Evolutionary conservation across 2,797 vertebrate species (phyloP), one percentile per base, ranked within the genome.

Genomic region (Darevskia nairensis): DNA sequence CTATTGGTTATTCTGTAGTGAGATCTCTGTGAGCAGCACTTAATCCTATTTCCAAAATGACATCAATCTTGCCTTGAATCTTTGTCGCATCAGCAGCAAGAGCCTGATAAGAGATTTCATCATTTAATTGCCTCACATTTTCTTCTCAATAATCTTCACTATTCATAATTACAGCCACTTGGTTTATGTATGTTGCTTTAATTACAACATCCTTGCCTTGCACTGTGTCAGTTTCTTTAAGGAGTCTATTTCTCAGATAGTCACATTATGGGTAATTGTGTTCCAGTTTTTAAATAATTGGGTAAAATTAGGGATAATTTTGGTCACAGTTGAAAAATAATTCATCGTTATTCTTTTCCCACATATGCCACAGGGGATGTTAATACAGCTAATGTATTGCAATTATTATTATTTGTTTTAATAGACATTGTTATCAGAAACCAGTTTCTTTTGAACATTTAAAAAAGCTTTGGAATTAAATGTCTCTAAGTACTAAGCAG

Each of bases 201-300:
- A 94, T 93, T 93, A 91, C 0, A 5, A 91, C 84, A 92, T 69
- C 59, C 32, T 89, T 89, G 1, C 59, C 32, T 89, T 90, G 1
- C n/a, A 86, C 5, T 32, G 25, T 94, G 84, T 77, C 86, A 90
- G 25, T 84, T 91, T 90, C 87, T 81, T 87, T 88, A 88, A 82
- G 88, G 81, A 93, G 8, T 71, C 21, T 91, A 88, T 90, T 78
- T 85, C 72, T 89, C 64, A 89, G 68, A 86, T 82, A 85, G 68
- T n/a, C 86, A 88, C 91, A 91, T 93, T 89, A 91, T 29, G 7
- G 79, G 72, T 88, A 90, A 87, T 92, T 88, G 87, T 93, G 17
- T 84, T 92, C 77, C 89, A 88, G 89, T 89, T 92, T 82, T 87
- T 68, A 93, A 93, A 90, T 84, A 93, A 91, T 84, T 87, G 46